Percentiles rank a stretch among this genome's conserved stretches.
These are phyloP conservation scores for Limanda limanda DNA, from an alignment of 2,113 vertebrate genomes.

Conservation along the genomic window DNA sequence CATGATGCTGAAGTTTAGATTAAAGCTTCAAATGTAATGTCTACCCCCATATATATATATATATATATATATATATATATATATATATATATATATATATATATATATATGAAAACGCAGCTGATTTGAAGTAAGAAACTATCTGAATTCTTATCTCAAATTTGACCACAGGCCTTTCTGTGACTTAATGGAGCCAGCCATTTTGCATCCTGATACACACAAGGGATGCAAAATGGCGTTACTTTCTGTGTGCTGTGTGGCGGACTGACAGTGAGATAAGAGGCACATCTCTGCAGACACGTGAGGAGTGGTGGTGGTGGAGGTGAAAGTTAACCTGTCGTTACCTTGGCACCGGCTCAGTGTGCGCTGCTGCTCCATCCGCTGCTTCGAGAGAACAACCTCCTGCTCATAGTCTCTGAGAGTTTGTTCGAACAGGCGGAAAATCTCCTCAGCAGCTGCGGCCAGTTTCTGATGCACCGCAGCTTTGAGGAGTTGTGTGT, in stretches of 20 bases:
- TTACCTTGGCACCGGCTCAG: background rate
- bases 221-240: constrained; percentile 53
- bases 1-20: too few relatives aligned
- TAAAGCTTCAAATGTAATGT: too few relatives aligned
- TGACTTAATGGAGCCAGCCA: constrained; percentile 17
- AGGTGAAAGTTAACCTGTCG: too few relatives aligned
- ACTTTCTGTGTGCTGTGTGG: background rate
- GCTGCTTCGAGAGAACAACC: constrained; percentile 14
- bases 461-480: constrained; percentile 44
- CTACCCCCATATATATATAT: too few relatives aligned
- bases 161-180: background rate
- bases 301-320: too few relatives aligned
- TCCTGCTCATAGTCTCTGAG: constrained; percentile 51
- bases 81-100: too few relatives aligned
- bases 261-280: background rate
- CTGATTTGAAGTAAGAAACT: too few relatives aligned
- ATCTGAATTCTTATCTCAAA: too few relatives aligned
- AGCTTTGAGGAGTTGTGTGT: constrained; percentile 27
- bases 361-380: too few relatives aligned
- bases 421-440: constrained; percentile 46
- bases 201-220: constrained; percentile 34
- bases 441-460: constrained; percentile 42
- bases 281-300: too few relatives aligned
- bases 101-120: too few relatives aligned
- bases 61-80: too few relatives aligned